A percentile compares a stretch with the other conserved stretches of the same genome.
phyloP scores from a whole-genome alignment of 2,888 invertebrate genomes.

The Meiosimyza platycephala region DNA sequence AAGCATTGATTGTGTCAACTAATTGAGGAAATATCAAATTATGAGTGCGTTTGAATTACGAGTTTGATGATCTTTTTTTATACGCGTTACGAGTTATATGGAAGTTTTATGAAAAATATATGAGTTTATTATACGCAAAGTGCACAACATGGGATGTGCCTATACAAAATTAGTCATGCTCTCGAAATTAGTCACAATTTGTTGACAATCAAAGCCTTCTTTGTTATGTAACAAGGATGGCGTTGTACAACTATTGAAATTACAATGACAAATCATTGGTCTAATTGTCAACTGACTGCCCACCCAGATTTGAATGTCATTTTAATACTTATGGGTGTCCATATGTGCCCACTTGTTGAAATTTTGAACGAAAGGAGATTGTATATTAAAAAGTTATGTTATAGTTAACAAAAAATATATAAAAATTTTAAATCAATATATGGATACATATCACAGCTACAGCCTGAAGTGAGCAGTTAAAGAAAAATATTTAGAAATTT shows the following conservation, averaged over 20 bases:
- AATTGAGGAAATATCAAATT: conserved; percentile 67
- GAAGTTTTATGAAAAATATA: too few relatives aligned
- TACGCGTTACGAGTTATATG: too few relatives aligned
- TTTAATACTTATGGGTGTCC: background rate
- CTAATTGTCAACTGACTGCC: background rate
- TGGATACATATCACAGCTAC: too few relatives aligned
- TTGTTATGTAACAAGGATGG: background rate
- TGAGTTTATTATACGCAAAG: too few relatives aligned
- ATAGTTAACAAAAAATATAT: too few relatives aligned
- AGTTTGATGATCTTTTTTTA: background rate
- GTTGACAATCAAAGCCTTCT: background rate
- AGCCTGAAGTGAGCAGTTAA: too few relatives aligned
- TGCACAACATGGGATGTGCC: too few relatives aligned
- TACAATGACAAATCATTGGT: conserved; percentile 17
- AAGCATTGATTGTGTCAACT: conserved; percentile 46
- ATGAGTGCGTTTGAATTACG: conserved; percentile 44
- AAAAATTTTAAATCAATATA: too few relatives aligned
- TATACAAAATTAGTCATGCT: conserved; percentile 13
- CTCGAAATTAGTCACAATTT: background rate
- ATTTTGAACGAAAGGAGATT: background rate
- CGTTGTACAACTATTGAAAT: background rate
- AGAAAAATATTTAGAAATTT: too few relatives aligned
- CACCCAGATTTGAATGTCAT: conserved; percentile 5
- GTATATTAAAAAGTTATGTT: background rate
- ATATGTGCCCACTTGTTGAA: background rate